A percentile compares a stretch with the other conserved stretches of the same genome.
Evolutionary conservation across 2,797 vertebrate genomes (phyloP).

Genomic region (Tarsius wallacei): DNA sequence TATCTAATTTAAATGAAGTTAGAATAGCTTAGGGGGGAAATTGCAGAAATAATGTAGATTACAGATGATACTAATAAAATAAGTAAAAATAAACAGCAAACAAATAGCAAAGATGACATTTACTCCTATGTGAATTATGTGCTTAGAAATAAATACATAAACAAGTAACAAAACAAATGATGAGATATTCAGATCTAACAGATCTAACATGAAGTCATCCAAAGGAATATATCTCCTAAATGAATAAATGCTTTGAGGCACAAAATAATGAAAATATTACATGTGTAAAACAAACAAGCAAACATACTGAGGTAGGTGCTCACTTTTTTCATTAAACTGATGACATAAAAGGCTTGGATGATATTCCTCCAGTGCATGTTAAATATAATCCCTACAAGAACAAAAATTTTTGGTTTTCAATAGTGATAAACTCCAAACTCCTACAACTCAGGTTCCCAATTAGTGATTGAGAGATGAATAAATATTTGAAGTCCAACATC

Average conservation of each 20-base stretch:
- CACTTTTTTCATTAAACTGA: background rate
- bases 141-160: background rate
- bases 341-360: background rate
- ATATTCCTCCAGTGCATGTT: background rate
- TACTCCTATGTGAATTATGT: background rate
- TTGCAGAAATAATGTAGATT: background rate
- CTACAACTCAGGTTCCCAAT: background rate
- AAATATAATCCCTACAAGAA: background rate
- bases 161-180: background rate
- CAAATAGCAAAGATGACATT: background rate
- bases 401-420: background rate
- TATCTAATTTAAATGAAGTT: background rate
- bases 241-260: background rate
- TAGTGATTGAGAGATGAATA: slow-evolving; percentile 12
- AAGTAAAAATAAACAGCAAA: background rate
- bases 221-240: background rate
- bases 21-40: background rate
- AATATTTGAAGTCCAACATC: background rate
- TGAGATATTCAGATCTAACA: background rate
- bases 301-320: background rate
- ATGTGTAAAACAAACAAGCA: background rate
- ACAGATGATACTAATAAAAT: background rate
- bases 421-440: background rate
- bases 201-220: background rate
- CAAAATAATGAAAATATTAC: background rate